phyloP scores from a whole-genome alignment of 2,888 invertebrate genomes.

The Dendrolimus pini region DNA sequence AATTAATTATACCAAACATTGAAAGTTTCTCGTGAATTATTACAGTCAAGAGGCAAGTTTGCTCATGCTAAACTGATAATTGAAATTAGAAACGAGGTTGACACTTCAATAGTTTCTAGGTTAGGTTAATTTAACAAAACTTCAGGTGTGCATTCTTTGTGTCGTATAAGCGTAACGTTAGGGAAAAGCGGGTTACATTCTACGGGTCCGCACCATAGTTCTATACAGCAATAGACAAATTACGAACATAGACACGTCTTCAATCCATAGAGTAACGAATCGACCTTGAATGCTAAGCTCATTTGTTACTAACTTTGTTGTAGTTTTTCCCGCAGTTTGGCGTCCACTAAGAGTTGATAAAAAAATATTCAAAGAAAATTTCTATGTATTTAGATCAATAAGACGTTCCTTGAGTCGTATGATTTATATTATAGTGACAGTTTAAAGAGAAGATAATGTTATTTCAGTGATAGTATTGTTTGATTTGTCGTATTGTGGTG shows the following conservation, averaged over 20 bases:
- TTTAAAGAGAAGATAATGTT: constrained; percentile 52
- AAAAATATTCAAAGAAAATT: constrained; percentile 50
- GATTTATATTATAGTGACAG: constrained; percentile 46
- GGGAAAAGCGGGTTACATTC: no score
- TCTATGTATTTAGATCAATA: constrained; percentile 64
- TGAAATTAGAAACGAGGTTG: no score
- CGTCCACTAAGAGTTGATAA: constrained; percentile 64
- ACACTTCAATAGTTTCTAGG: no score
- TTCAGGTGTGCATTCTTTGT: no score
- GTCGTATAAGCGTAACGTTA: no score
- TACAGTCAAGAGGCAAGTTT: no score
- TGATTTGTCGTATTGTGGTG: constrained; percentile 49
- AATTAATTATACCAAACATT: no score
- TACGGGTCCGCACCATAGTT: no score
- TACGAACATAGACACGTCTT: constrained; percentile 24
- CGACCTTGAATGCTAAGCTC: constrained; percentile 49
- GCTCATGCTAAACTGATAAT: no score
- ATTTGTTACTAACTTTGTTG: constrained; percentile 57
- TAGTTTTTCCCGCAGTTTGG: constrained; percentile 76
- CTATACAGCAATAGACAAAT: no score
- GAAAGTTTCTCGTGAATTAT: no score
- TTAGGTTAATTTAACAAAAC: no score
- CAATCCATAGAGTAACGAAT: constrained; percentile 35
- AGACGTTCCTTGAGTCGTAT: constrained; percentile 32
- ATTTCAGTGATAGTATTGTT: constrained; percentile 50